Percentiles rank a stretch among this genome's conserved stretches.
Evolutionary conservation across 1,140 invertebrate species (phyloP).

Genomic region (Gonatopus flavifemur): DNA sequence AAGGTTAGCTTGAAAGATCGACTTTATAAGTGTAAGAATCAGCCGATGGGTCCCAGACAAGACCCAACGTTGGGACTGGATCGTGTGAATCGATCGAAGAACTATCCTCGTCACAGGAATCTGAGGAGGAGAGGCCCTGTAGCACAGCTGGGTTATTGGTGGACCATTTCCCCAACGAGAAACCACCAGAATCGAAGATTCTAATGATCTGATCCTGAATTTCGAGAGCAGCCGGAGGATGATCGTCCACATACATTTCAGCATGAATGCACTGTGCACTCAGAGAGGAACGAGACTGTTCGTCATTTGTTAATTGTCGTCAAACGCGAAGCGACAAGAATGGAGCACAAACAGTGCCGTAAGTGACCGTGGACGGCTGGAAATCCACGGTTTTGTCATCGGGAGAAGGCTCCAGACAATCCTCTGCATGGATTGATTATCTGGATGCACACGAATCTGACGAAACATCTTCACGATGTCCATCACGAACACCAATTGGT

Average conservation of each 20-base stretch:
- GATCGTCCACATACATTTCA: no score
- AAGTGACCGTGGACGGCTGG: conserved; percentile 41
- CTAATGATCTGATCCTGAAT: no score
- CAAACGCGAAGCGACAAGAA: conserved; percentile 30
- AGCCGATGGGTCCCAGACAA: neutral
- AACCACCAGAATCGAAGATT: no score
- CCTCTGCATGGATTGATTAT: neutral
- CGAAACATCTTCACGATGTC: conserved; percentile 4
- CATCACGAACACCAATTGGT: neutral
- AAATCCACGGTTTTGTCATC: conserved; percentile 13
- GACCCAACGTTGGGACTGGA: neutral
- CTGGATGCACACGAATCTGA: neutral
- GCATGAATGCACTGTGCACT: no score
- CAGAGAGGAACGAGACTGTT: no score
- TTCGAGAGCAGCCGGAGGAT: no score
- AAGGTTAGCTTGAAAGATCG: neutral
- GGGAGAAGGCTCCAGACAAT: neutral
- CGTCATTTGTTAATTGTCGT: conserved; percentile 21
- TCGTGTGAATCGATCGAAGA: no score
- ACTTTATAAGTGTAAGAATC: neutral
- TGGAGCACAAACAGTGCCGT: conserved; percentile 34
- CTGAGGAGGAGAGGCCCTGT: no score
- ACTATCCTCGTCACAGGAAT: no score
- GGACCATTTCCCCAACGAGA: no score
- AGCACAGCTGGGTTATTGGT: no score